phyloP scores from a whole-genome alignment of 2,113 vertebrate genomes.

The Mustelus asterias region DNA sequence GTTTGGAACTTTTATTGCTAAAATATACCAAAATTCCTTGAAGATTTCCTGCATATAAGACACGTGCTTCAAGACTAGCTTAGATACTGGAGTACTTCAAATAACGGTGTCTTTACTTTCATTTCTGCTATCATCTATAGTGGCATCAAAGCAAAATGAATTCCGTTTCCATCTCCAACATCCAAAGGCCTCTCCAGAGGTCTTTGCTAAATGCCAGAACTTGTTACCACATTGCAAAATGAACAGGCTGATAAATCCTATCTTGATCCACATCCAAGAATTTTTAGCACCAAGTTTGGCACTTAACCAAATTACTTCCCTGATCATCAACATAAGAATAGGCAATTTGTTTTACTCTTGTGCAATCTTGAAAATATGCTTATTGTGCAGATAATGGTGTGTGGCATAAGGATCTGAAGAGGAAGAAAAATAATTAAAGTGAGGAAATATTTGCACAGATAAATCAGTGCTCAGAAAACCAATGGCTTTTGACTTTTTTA shows the following conservation, averaged over 20 bases:
- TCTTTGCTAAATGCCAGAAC: not conserved
- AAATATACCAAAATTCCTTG: not conserved
- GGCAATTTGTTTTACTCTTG: not conserved
- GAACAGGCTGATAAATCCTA: not conserved
- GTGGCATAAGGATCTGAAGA: not conserved
- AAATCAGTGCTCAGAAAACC: not conserved
- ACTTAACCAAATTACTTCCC: not conserved
- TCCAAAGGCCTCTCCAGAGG: not conserved
- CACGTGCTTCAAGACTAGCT: not conserved
- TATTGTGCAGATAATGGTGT: not conserved
- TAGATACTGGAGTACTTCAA: not conserved
- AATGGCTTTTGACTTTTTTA: not conserved
- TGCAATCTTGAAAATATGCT: not conserved
- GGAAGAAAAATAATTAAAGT: not conserved
- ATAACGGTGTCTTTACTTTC: not conserved
- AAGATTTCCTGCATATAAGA: not conserved
- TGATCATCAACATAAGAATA: not conserved
- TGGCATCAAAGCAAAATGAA: not conserved
- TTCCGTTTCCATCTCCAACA: not conserved
- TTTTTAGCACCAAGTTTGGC: not conserved
- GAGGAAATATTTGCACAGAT: not conserved
- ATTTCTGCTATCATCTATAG: not conserved
- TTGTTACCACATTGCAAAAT: not conserved
- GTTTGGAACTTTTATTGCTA: not conserved
- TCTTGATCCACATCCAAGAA: not conserved